phyloP scores from a whole-genome alignment of 2,113 vertebrate genomes.

The Notothenia coriiceps region DNA sequence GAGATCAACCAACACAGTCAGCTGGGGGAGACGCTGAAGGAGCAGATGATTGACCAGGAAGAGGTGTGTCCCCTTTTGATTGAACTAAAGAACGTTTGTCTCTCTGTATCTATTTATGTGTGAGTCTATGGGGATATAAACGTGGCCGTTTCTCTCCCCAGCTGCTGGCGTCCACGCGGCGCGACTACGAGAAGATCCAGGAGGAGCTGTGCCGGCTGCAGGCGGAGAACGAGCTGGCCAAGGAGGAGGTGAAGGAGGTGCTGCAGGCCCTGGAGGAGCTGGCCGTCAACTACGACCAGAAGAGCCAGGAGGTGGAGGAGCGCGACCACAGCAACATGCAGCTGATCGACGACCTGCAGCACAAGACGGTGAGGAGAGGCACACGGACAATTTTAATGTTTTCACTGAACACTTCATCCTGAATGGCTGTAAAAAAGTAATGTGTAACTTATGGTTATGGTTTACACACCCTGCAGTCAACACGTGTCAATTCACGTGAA shows the following conservation, averaged over 20 bases:
- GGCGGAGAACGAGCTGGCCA: conserved; percentile 93
- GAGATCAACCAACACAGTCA: conserved; percentile 77
- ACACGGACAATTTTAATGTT: too few relatives aligned
- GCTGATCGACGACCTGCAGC: conserved; percentile 89
- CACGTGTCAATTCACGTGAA: too few relatives aligned
- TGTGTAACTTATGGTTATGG: too few relatives aligned
- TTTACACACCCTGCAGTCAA: too few relatives aligned
- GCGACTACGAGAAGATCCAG: conserved; percentile 93
- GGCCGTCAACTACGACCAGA: conserved; percentile 95
- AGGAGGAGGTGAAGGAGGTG: conserved; percentile 96
- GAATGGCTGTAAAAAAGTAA: too few relatives aligned
- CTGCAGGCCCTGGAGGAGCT: conserved; percentile 95
- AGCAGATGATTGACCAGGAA: conserved; percentile 75
- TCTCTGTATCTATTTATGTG: not conserved
- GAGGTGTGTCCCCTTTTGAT: conserved; percentile 43
- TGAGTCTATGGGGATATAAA: too few relatives aligned
- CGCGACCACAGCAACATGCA: conserved; percentile 87
- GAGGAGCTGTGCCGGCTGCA: conserved; percentile 94
- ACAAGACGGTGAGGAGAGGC: conserved; percentile 85
- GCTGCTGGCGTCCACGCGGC: conserved; percentile 92
- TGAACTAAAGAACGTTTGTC: too few relatives aligned
- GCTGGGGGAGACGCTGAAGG: conserved; percentile 72
- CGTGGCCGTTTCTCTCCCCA: conserved; percentile 40
- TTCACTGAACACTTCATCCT: too few relatives aligned
- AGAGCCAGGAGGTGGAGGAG: conserved; percentile 93